phyloP scores from a whole-genome alignment of 2,888 invertebrate species.

The Heterodera filipjevi region DNA sequence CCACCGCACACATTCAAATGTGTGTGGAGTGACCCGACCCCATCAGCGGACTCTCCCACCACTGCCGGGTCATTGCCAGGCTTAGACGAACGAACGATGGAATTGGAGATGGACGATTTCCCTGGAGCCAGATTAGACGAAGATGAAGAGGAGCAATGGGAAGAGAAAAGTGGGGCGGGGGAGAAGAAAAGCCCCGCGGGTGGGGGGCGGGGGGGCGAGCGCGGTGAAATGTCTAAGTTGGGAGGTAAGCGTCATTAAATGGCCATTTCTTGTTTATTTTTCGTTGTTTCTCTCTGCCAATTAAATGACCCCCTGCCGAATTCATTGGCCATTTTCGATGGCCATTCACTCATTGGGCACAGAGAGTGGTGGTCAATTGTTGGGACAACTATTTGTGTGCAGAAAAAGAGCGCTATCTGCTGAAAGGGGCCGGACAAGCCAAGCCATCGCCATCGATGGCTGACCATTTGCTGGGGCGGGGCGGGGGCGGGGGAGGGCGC shows the following conservation, averaged over 20 bases:
- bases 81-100: background rate
- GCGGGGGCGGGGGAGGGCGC: too few relatives aligned
- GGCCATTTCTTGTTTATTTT: background rate
- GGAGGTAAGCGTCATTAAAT: too few relatives aligned
- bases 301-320: background rate
- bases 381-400: background rate
- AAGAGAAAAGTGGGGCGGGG: background rate
- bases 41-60: background rate
- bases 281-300: background rate
- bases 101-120: background rate
- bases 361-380: background rate
- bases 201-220: background rate
- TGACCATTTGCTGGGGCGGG: background rate
- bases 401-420: background rate
- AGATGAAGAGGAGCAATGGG: background rate
- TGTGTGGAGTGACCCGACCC: slow-evolving; percentile 5
- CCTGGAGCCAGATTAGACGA: background rate
- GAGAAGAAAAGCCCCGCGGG: background rate
- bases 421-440: background rate
- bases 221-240: background rate
- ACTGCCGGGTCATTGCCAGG: slow-evolving; percentile 4
- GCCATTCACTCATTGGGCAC: background rate
- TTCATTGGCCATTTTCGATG: background rate
- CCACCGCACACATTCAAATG: slow-evolving; percentile 7
- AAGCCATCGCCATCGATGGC: background rate